Conservation (phyloP, 2,113 vertebrate genomes). For the Hippocampus barbouri region DNA sequence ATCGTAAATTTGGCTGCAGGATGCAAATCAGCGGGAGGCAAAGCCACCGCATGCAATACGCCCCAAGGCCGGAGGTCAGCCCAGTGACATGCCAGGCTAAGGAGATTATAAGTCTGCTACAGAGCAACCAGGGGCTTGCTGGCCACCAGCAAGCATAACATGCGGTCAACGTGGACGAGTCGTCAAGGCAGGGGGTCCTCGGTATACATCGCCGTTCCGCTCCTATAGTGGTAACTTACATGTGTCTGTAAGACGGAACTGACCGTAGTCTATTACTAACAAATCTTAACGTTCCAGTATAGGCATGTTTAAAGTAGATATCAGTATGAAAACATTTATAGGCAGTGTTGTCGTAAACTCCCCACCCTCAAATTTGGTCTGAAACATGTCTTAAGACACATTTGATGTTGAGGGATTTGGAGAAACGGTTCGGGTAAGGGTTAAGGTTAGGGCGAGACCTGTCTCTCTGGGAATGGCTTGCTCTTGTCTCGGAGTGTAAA, state of each 20-base stretch:
- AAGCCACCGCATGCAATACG: constrained; percentile 39
- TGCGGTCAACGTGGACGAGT: constrained; percentile 12
- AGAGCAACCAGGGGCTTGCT: constrained; percentile 32
- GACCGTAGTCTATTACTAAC: neutral
- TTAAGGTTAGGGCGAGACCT: no score
- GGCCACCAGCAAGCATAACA: constrained; percentile 26
- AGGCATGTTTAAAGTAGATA: no score
- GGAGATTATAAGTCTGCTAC: constrained; percentile 56
- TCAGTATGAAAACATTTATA: no score
- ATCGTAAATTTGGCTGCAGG: constrained; percentile 22
- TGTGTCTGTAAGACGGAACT: neutral
- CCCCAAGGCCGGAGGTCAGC: constrained; percentile 53
- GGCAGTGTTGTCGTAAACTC: no score
- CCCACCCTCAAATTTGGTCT: no score
- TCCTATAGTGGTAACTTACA: neutral
- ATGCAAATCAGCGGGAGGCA: constrained; percentile 40
- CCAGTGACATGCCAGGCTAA: constrained; percentile 62
- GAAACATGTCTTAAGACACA: no score
- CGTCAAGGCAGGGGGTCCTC: neutral
- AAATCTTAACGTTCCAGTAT: no score
- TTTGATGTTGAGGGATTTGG: no score
- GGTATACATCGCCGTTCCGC: neutral
- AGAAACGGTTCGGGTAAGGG: no score
- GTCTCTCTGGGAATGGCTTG: no score
- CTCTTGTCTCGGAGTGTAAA: no score